These are phyloP conservation scores for Ciona savignyi DNA, from an alignment of 23 tunicate genomes.

Conservation along the genomic window DNA sequence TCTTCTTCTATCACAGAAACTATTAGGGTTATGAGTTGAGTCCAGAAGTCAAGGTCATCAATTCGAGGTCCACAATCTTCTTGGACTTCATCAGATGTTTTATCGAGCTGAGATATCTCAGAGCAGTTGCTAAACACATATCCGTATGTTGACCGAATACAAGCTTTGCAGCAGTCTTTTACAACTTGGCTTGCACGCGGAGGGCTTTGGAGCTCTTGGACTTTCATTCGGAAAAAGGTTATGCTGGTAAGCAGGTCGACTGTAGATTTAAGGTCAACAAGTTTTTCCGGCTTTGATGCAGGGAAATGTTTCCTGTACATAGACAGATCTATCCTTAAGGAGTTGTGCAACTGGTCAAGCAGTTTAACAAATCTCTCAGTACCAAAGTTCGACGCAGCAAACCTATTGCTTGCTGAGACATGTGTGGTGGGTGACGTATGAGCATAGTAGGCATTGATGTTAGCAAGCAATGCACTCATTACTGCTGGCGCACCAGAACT, in stretches of 20 bases:
- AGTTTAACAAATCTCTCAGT: constrained; percentile 67
- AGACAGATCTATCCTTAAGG: constrained; percentile 78
- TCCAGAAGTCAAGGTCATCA: constrained; percentile 61
- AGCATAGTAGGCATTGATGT: constrained; percentile 81
- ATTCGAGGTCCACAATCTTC: constrained; percentile 43
- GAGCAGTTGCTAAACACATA: constrained; percentile 48
- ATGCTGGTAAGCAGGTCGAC: constrained; percentile 86
- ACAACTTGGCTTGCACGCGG: constrained; percentile 70
- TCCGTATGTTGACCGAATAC: constrained; percentile 54
- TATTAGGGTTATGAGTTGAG: constrained; percentile 53
- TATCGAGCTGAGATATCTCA: constrained; percentile 43
- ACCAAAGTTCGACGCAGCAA: constrained; percentile 88
- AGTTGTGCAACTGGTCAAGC: constrained; percentile 83
- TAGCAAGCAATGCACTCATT: constrained; percentile 78
- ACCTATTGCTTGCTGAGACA: constrained; percentile 59
- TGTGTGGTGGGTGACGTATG: constrained; percentile 41
- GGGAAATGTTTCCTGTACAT: constrained; percentile 88
- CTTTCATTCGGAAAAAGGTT: constrained; percentile 80
- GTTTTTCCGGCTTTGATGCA: constrained; percentile 35
- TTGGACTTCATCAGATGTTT: constrained; percentile 5
- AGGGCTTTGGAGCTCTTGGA: constrained; percentile 67
- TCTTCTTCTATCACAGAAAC: constrained; percentile 78
- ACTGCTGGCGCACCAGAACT: constrained; percentile 81
- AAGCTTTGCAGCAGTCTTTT: constrained; percentile 65
- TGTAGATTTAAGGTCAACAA: constrained; percentile 76